Base-by-base conservation (phyloP, 2,113 vertebrate genomes). In the Charina bottae region DNA sequence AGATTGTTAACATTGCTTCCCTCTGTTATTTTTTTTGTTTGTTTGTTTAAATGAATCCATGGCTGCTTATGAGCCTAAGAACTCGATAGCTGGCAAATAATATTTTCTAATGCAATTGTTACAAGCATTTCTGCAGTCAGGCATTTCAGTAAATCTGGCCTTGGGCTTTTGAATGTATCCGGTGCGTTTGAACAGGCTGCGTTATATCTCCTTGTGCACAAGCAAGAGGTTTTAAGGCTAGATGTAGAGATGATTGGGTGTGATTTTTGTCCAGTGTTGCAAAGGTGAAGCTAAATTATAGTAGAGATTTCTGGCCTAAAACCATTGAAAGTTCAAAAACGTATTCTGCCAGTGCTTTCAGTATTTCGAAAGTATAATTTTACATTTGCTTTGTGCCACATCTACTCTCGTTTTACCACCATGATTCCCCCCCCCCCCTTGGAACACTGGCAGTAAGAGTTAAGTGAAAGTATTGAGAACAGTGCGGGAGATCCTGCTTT, bases 361-460 rank as follows among this genome's bases (percentile, higher is more conserved):
- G 72, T 85, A 84, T 92, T 92, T 85, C 33, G 21, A 26, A 62
- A 83, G n/a, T 37, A 26, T 88, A 88, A 83, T 46, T 59, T 33
- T 92, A n/a, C n/a, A 87, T 90, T 56, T 72, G n/a, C 55, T 58
- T 24, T 89, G 91, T 92, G 72, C 72, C 87, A 92, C 87, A 62
- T 89, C 56, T 83, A 53, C 59, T 49, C 46, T 64, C 85, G 78
- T 28, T 84, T 89, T 54, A 89, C 55, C 42, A 37, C 17, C 15
- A 3, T 12, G 60, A 9, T 28, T 68, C 33, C 17, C 6, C 54
- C 21, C 33, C 54, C n/a, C 42, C 28, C n/a, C n/a, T n/a, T n/a
- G 26, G 59, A 72, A 72, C 33, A 2, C 2, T 58, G 60, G 26
- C 58, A 55, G 13, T 24, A 91, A 26, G 42, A 46, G 64, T 88